Percentiles rank a stretch among this genome's conserved stretches.
phyloP scores from a whole-genome alignment of 2,113 vertebrate genomes.

The Lamprologus tigripictilis region DNA sequence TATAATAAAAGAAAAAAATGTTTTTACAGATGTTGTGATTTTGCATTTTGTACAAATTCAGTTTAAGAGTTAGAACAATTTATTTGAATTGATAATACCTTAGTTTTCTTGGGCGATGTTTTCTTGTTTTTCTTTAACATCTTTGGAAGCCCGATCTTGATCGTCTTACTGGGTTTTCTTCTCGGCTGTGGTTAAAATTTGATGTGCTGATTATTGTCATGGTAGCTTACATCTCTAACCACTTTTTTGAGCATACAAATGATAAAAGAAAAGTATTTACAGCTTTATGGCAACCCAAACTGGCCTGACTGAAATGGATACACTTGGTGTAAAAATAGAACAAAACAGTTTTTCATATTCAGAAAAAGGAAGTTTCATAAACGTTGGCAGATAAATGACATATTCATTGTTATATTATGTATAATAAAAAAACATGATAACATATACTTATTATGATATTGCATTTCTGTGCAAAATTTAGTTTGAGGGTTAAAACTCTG shows the following conservation, averaged over 20 bases:
- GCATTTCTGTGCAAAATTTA: accelerated
- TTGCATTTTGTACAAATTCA: background rate
- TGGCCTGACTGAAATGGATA: background rate
- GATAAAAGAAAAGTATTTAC: accelerated
- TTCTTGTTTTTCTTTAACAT: background rate
- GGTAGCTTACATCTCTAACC: background rate
- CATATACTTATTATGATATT: background rate
- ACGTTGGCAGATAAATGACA: accelerated
- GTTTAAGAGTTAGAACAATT: background rate
- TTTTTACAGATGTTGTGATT: background rate
- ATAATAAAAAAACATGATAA: background rate
- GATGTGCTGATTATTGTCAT: background rate
- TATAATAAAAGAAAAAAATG: background rate
- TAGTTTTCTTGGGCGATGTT: accelerated
- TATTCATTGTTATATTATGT: background rate
- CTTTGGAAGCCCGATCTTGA: accelerated
- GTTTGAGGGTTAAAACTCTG: background rate
- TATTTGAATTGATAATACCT: background rate
- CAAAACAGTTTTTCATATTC: background rate
- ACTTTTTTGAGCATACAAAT: background rate
- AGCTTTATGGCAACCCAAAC: background rate
- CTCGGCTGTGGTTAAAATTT: background rate
- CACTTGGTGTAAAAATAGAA: background rate
- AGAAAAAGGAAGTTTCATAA: background rate
- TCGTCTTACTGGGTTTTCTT: accelerated